Evolutionary conservation across 2,113 vertebrate genomes (phyloP), one percentile per base, ranked within the genome.

Genomic region (Periophthalmodon schlosseri): DNA sequence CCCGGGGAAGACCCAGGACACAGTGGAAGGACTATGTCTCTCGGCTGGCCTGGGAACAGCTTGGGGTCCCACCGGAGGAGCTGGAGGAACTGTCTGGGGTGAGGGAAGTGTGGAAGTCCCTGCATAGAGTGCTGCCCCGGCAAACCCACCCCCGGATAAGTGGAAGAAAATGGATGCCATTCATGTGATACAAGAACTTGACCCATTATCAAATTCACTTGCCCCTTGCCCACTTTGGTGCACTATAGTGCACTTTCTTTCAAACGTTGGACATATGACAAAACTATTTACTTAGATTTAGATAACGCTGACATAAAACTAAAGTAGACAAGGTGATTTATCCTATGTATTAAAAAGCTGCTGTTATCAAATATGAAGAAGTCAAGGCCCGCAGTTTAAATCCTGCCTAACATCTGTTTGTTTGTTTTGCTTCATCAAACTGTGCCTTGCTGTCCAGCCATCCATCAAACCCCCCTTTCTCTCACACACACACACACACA

Each of bases 391-490:
- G 24, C 57, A 12, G 34, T 65, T 39, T 39, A 10, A 18, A 39
- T 11, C 10, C 18, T 13, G 18, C 63, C 20, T 20, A 39, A 65
- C 20, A 39, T 65, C 20, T 65, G 63, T 65, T 65, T 65, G 63
- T 65, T 65, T 74, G 23, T 56, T 21, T 33, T 28, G 54, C 71
- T 49, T 68, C 13, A 24, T 34, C 50, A 56, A 49, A 16, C 66
- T 76, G 66, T 77, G 33, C 75, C 44, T 72, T 68, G 34, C 49
- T 15, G n/a, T 24, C 20, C 66, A 49, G 23, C 60, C 46, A 65
- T 58, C 50, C 49, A 60, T 52, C 69, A 70, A 21, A 33, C 10
- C 1, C 60, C 52, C 39, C 39, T 39, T 9, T 7, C 5, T 7
- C 5, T 7, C 34, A 36, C 34, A 36, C 34, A 36, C 5, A 39